phyloP scores from a whole-genome alignment of 1,140 invertebrate genomes.

The Patella vulgata region DNA sequence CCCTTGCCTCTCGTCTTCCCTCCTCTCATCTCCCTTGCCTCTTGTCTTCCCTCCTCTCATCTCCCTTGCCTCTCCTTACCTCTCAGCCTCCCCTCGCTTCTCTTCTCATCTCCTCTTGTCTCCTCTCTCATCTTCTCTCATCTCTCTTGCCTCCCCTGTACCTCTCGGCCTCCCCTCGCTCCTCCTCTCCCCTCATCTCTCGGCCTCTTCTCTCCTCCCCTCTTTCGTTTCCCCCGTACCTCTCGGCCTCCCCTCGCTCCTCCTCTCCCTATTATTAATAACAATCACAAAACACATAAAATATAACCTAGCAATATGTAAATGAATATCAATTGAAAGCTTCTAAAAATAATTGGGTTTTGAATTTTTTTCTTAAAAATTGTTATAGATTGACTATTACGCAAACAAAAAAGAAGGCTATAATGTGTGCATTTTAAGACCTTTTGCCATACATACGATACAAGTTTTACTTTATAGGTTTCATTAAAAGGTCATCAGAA shows the following conservation, averaged over 20 bases:
- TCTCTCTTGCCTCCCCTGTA: not conserved
- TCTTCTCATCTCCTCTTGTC: not conserved
- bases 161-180: not conserved
- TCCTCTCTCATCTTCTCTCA: not conserved
- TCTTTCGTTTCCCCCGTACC: too few relatives aligned
- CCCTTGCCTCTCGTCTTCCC: not conserved
- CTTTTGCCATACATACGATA: too few relatives aligned
- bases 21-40: not conserved
- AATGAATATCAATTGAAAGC: too few relatives aligned
- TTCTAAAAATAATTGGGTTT: too few relatives aligned
- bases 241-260: not conserved
- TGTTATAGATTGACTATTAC: too few relatives aligned
- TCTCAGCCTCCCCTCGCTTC: not conserved
- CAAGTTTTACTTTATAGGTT: too few relatives aligned
- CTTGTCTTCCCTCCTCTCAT: constrained; percentile 2
- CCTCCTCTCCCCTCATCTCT: not conserved
- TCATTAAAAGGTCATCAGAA: too few relatives aligned
- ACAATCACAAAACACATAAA: not conserved
- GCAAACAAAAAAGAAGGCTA: too few relatives aligned
- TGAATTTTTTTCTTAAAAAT: too few relatives aligned
- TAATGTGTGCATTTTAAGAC: too few relatives aligned
- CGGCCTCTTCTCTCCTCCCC: too few relatives aligned
- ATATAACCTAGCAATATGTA: too few relatives aligned
- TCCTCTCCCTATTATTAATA: not conserved
- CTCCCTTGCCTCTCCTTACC: not conserved